Evolutionary conservation across 2,113 vertebrate genomes (phyloP), one percentile per base, ranked within the genome.

Genomic region (Cheirogaleus medius): DNA sequence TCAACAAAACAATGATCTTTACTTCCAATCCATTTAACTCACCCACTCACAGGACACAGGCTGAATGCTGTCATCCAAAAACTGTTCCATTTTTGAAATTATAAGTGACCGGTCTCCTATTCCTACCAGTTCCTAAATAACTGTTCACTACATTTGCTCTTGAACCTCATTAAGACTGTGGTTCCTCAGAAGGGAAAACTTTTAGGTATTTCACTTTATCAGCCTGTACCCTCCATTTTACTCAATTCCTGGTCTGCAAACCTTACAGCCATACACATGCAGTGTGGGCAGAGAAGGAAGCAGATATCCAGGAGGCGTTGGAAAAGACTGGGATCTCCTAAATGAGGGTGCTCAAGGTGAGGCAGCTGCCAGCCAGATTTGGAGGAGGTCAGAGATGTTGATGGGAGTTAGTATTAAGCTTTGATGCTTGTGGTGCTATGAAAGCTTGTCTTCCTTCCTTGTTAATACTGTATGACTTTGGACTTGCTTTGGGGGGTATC

Each of bases 241-340:
- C 42, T 77, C 15, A 52, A 69, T 37, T 63, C 71, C 25, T 87
- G n/a, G 23, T 52, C 10, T 8, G 3, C 37, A 66, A 74, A 11
- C 39, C n/a, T 27, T 27, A 25, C 7, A 37, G 29, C 6, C 4
- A 64, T n/a, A 5, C 7, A 25, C 0, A 0, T 1, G 1, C 58
- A n/a, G 25, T 5, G 9, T 44, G 63, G 54, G 17, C 3, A 78
- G 4, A 9, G 0, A 39, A 69, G 77, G 27, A 49, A 66, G 3
- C 7, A 74, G 21, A 29, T 13, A 15, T 5, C 44, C 17, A 11
- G 17, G 39, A 29, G 11, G 34, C 84, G 69, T 34, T 68, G 6
- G 52, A 63, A 52, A 39, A 85, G 42, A 20, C 78, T 60, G 29
- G 69, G 12, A 42, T 52, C 42, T 37, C 32, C 69, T 42, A 8